Evolutionary conservation across 2,888 invertebrate genomes (phyloP).

Genomic region (Ligdia adustata): DNA sequence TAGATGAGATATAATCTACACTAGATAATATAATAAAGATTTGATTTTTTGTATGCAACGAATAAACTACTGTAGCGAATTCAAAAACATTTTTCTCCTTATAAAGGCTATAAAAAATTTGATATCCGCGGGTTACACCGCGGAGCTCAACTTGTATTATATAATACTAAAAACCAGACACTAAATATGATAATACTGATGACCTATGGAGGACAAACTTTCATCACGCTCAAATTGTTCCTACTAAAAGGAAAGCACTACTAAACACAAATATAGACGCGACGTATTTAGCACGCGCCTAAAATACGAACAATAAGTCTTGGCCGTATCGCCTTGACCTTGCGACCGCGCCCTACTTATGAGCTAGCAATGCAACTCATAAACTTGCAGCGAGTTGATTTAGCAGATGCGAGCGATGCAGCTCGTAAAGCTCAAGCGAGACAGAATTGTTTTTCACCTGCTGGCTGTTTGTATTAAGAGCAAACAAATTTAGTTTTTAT

Average conservation of each 20-base stretch:
- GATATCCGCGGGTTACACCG: too few relatives aligned
- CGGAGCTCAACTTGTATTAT: too few relatives aligned
- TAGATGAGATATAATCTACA: too few relatives aligned
- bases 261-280: slow-evolving; percentile 14
- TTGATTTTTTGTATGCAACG: too few relatives aligned
- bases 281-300: slow-evolving; percentile 20
- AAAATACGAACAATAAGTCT: slow-evolving; percentile 34
- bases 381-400: slow-evolving; percentile 9
- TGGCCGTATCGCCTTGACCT: slow-evolving; percentile 37
- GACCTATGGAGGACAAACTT: slow-evolving; percentile 7
- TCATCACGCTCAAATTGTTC: slow-evolving; percentile 7
- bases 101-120: too few relatives aligned
- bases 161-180: too few relatives aligned
- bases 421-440: not conserved
- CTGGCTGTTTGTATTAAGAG: too few relatives aligned
- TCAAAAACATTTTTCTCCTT: too few relatives aligned
- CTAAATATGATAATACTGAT: too few relatives aligned
- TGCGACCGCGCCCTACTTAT: slow-evolving; percentile 39
- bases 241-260: slow-evolving; percentile 18
- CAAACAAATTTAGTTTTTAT: too few relatives aligned
- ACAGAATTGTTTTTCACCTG: not conserved
- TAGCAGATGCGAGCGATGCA: not conserved
- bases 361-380: slow-evolving; percentile 7
- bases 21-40: too few relatives aligned
- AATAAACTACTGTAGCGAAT: too few relatives aligned